Evolutionary conservation across 2,888 invertebrate species (phyloP).

Genomic region (Xanthia togata): DNA sequence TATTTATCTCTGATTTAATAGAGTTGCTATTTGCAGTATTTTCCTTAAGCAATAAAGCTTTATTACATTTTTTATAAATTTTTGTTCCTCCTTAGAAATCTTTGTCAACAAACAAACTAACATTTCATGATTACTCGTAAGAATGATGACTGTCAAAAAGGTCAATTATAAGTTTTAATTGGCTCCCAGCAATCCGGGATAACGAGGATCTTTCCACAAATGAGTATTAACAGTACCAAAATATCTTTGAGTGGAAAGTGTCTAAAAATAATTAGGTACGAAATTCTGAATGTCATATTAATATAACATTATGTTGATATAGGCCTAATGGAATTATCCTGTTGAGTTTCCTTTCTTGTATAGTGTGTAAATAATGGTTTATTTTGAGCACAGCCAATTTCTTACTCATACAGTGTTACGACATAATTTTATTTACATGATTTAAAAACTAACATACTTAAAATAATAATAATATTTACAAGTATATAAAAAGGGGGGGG

Average conservation of each 20-base stretch:
- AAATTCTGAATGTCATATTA: neutral
- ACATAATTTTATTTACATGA: no score
- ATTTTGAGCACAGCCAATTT: neutral
- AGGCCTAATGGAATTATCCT: neutral
- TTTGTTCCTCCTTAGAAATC: slow-evolving; percentile 12
- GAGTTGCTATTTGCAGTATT: neutral
- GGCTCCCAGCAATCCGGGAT: slow-evolving; percentile 37
- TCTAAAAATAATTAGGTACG: neutral
- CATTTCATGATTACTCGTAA: slow-evolving; percentile 19
- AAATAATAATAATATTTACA: no score
- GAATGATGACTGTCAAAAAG: slow-evolving; percentile 53
- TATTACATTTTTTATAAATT: neutral
- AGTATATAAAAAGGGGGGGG: no score
- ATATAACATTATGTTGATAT: neutral
- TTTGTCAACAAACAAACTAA: slow-evolving; percentile 37
- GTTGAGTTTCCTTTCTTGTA: neutral
- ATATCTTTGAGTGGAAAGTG: slow-evolving; percentile 1
- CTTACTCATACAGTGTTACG: no score
- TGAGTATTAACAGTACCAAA: slow-evolving; percentile 30
- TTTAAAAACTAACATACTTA: no score
- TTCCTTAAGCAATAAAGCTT: neutral
- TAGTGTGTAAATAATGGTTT: neutral
- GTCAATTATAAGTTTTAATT: slow-evolving; percentile 68
- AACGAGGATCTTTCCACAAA: slow-evolving; percentile 30
- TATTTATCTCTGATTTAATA: no score